Percentiles rank a stretch among this genome's conserved stretches.
These are phyloP conservation scores for Sinopyrophorus schimmeli DNA, from an alignment of 2,888 invertebrate species.

Conservation along the genomic window DNA sequence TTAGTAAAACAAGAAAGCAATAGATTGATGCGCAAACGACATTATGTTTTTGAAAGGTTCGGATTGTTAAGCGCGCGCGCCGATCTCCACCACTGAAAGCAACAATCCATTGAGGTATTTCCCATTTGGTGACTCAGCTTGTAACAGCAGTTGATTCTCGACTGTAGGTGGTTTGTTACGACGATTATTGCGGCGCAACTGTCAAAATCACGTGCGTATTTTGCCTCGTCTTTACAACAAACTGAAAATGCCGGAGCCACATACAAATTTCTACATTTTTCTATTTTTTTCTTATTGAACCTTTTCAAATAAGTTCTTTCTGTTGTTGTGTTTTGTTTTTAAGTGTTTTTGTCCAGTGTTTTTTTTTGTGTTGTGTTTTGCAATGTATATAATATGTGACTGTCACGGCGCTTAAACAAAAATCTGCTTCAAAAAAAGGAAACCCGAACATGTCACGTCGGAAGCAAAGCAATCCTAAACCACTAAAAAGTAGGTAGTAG, in stretches of 20 bases:
- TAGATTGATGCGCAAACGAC: conserved; percentile 30
- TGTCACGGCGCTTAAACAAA: conserved; percentile 34
- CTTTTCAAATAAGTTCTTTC: conserved; percentile 21
- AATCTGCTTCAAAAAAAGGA: conserved; percentile 58
- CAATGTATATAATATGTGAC: conserved; percentile 42
- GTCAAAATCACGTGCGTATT: conserved; percentile 35
- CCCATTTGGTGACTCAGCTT: conserved; percentile 30
- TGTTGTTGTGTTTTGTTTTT: conserved; percentile 30
- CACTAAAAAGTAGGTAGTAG: conserved; percentile 90
- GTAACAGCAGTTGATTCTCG: conserved; percentile 30
- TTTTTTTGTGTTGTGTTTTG: conserved; percentile 32
- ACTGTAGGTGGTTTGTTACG: conserved; percentile 21
- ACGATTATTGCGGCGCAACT: conserved; percentile 24
- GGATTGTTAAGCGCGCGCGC: conserved; percentile 14
- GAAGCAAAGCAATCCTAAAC: conserved; percentile 95
- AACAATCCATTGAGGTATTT: conserved; percentile 32
- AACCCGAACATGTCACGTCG: conserved; percentile 78
- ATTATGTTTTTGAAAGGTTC: conserved; percentile 23
- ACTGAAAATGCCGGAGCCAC: no score
- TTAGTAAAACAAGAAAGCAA: conserved; percentile 6
- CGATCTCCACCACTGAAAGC: conserved; percentile 32
- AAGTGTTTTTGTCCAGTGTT: conserved; percentile 30
- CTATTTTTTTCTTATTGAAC: conserved; percentile 23
- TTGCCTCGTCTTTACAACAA: no score
- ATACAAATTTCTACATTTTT: no score